A percentile compares a stretch with the other conserved stretches of the same genome.
These are phyloP conservation scores for Anneissia japonica DNA, from an alignment of 35 echinoderm and acorn worm genomes.

Conservation along the genomic window DNA sequence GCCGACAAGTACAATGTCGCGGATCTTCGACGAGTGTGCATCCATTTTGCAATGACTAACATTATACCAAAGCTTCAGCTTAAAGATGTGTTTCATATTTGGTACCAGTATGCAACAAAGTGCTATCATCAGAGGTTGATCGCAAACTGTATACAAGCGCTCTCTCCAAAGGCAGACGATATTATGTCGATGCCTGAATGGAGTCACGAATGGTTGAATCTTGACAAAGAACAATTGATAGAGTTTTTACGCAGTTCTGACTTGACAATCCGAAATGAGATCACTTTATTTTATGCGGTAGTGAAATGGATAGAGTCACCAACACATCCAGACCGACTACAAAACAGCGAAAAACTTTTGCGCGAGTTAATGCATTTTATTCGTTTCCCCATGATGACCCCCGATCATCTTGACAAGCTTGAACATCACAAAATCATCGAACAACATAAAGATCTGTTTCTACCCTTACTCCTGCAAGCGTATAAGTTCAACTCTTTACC, in stretches of 20 bases:
- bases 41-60: conserved; percentile 68
- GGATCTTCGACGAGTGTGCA: conserved; percentile 68
- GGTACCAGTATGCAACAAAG: conserved; percentile 99
- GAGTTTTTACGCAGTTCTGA: conserved; percentile 93
- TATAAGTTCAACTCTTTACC: conserved; percentile 91
- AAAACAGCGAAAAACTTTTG: conserved; percentile 55
- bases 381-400: conserved; percentile 91
- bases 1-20: conserved; percentile 94
- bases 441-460: conserved; percentile 54
- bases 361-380: conserved; percentile 70
- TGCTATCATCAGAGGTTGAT: conserved; percentile 89
- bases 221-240: conserved; percentile 79
- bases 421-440: conserved; percentile 57
- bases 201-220: conserved; percentile 82
- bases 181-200: conserved; percentile 93
- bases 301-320: conserved; percentile 86
- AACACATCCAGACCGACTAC: conserved; percentile 58
- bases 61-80: conserved; percentile 95
- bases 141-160: conserved; percentile 61
- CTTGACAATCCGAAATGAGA: conserved; percentile 76
- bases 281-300: conserved; percentile 70
- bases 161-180: conserved; percentile 96
- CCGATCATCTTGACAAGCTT: conserved; percentile 72
- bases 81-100: conserved; percentile 97
- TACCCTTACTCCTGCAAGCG: conserved; percentile 55